Base-by-base conservation (phyloP, 2,113 vertebrate species). In the Penelope pileata region DNA sequence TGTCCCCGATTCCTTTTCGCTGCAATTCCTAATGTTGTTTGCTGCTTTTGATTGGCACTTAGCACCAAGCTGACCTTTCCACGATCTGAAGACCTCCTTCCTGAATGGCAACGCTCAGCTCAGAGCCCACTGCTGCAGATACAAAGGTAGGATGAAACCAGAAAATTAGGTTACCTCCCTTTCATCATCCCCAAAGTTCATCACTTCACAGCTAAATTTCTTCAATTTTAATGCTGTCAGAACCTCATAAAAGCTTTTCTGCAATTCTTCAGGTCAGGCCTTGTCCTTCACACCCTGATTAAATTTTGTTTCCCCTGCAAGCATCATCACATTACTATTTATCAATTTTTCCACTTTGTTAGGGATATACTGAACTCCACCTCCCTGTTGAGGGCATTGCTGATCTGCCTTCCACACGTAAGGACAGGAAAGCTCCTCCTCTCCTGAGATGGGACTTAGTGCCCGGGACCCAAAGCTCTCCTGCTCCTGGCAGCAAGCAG, bases 41-140 rank as follows among this genome's bases (percentile, higher is more conserved):
- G 50, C 64, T 86, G 76, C 30, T 88, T 94, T 69, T 91, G 80
- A 67, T 90, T 83, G 83, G 70, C 84, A 59, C 70, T 93, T 68
- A 88, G 83, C 83, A 63, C 76, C 4, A 5, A 69, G 53, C 63
- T 92, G 79, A 42, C 53, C 86, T 73, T 70, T 59, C 80, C 60
- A 15, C 22, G 12, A 74, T 38, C 50, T 60, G 38, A 50, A 86
- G 24, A 38, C 26, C 64, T 81, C 24, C 0, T 9, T 83, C 69
- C 81, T 58, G 29, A 53, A 48, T 53, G 30, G 56, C 7, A 67
- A 16, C 3, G 10, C 9, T 21, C 67, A 78, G 38, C 64, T 88
- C 53, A n/a, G 48, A 76, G 40, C 13, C n/a, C 3, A 0, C 59
- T 77, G 76, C 47, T 81, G 86, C 45, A 50, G 22, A 7, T 3